Base-by-base conservation (phyloP, 2,888 invertebrate species). In the Stenolophus ochropezus region DNA sequence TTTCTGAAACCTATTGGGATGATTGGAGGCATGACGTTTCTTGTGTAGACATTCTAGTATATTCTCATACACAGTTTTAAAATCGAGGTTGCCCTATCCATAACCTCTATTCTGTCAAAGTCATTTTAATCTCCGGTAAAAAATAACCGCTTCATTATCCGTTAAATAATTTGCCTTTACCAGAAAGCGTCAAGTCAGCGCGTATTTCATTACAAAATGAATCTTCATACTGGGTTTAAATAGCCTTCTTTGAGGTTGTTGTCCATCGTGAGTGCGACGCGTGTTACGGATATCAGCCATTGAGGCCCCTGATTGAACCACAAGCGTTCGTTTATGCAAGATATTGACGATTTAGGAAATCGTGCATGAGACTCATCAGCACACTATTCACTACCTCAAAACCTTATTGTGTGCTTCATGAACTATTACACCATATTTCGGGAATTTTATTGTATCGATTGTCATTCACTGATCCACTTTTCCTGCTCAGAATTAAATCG, bases 301-400 rank as follows among this genome's bases (percentile, higher is more conserved):
- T 33, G 33, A 69, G 2, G 18, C 16, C 2, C 65, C 18, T 69
- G 65, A 69, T 69, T 69, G 61, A 25, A 23, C 61, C 11, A 61
- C 61, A 61, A 61, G 61, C 61, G 18, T 18, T 69, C 33, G 65
- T 33, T 69, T 69, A 25, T 65, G 61, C 27, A 65, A 27, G 73
- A 42, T 75, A 75, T 75, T 75, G 75, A 56, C 25, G 56, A 75
- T 75, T 75, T 75, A 56, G 75, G 53, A 75, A 75, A 75, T 75
- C 75, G 56, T 56, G 75, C 75, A 56, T 75, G 75, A 75, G 18
- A 75, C 56, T 75, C 51, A 75, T 75, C 75, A 75, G 18, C 75
- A 1, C 33, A 18, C 65, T 69, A 61, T 61, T 61, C 61, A 61
- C n/a, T 18, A 8, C 11, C 25, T 61, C 33, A 33, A 14, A 61